These are phyloP conservation scores for Petrocephalus microphthalmus DNA, from an alignment of 2,113 vertebrate species.

Conservation along the genomic window DNA sequence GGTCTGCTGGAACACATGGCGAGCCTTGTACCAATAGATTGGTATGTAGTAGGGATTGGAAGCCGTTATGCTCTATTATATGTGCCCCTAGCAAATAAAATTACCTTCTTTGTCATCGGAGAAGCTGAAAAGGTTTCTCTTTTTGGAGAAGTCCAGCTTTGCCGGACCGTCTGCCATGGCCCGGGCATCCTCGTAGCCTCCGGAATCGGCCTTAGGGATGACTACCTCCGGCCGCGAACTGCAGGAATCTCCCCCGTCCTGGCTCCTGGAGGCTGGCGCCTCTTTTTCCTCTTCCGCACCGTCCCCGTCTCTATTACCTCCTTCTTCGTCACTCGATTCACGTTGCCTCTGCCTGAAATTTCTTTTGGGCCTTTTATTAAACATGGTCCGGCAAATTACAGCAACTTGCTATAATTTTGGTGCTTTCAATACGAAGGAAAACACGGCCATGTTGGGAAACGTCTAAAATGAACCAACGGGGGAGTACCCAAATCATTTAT, in stretches of 20 bases:
- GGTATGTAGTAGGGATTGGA: background rate
- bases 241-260: constrained; percentile 46
- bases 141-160: constrained; percentile 22
- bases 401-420: background rate
- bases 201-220: constrained; percentile 30
- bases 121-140: constrained; percentile 49
- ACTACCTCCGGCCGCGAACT: constrained; percentile 48
- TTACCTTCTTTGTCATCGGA: constrained; percentile 56
- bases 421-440: background rate
- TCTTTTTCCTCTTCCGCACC: background rate
- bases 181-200: constrained; percentile 29
- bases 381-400: constrained; percentile 42
- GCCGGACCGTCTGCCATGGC: background rate
- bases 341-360: constrained; percentile 56
- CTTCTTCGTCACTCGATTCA: constrained; percentile 53
- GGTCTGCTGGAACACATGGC: background rate
- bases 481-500: background rate
- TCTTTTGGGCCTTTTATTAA: constrained; percentile 54
- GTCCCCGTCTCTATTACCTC: constrained; percentile 17
- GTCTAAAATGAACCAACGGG: background rate
- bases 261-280: background rate
- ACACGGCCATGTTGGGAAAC: background rate
- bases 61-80: background rate
- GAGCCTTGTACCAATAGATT: background rate
- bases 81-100: background rate